These are phyloP conservation scores for Zingel zingel DNA, from an alignment of 2,113 vertebrate genomes.

Conservation along the genomic window DNA sequence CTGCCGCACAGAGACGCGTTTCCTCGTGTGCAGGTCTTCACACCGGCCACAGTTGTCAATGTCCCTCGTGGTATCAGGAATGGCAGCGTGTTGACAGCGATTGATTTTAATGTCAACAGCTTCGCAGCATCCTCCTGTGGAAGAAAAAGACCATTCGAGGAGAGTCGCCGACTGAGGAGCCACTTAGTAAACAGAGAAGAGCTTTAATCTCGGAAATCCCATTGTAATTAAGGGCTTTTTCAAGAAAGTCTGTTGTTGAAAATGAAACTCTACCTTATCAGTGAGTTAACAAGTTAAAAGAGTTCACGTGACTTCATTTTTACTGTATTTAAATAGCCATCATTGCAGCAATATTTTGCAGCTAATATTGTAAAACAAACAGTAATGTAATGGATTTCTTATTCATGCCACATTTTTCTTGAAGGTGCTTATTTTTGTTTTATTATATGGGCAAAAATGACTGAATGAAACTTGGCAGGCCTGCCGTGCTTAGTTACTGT, in stretches of 20 bases:
- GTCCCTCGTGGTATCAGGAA: slow-evolving; percentile 35
- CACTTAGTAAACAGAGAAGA: slow-evolving; percentile 39
- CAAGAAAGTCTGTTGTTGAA: neutral
- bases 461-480: neutral
- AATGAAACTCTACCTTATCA: neutral
- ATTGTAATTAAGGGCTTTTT: neutral
- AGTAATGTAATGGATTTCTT: neutral
- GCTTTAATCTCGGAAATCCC: slow-evolving; percentile 25
- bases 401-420: neutral
- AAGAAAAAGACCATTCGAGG: neutral
- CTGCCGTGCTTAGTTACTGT: neutral
- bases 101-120: slow-evolving; percentile 77
- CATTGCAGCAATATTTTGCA: neutral
- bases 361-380: neutral
- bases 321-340: neutral
- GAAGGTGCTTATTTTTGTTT: neutral
- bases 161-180: slow-evolving; percentile 19
- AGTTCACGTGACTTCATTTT: neutral
- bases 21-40: slow-evolving; percentile 43
- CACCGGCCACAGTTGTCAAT: slow-evolving; percentile 29
- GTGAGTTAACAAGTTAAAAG: neutral
- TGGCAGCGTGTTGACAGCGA: slow-evolving; percentile 71
- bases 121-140: slow-evolving; percentile 51
- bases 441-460: too few species aligned
- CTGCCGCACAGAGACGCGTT: neutral